Conservation (phyloP, 2,797 vertebrate genomes). For the Crenuchus spilurus region DNA sequence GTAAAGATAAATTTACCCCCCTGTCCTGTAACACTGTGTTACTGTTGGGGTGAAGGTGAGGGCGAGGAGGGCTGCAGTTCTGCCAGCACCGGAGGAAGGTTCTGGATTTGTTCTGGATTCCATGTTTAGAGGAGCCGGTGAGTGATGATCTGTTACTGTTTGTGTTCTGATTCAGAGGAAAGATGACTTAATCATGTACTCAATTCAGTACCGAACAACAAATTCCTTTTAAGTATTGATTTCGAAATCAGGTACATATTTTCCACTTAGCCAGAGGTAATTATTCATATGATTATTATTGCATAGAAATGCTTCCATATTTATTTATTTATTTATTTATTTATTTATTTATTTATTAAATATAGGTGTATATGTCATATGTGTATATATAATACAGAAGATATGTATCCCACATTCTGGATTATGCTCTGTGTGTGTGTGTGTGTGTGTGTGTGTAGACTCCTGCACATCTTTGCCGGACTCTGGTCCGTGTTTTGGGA, state of each 20-base stretch:
- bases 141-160: not conserved
- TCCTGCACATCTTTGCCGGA: conserved; percentile 75
- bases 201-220: no score
- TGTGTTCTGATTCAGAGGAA: not conserved
- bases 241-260: no score
- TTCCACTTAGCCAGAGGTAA: no score
- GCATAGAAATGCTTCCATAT: no score
- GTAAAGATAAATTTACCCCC: not conserved
- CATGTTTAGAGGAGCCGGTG: conserved; percentile 45
- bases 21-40: not conserved
- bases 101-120: conserved; percentile 56
- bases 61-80: conserved; percentile 61
- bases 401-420: no score
- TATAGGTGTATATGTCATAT: not conserved
- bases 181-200: not conserved
- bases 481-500: conserved; percentile 84
- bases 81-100: conserved; percentile 69
- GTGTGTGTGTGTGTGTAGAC: conserved; percentile 68
- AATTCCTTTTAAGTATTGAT: no score
- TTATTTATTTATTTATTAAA: not conserved
- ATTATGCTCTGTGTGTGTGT: conserved; percentile 11
- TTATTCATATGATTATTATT: no score
- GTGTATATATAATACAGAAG: no score
- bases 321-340: not conserved
- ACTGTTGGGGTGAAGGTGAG: conserved; percentile 58